Conservation (phyloP, 2,113 vertebrate species). For the Xyliphius kryptos region DNA sequence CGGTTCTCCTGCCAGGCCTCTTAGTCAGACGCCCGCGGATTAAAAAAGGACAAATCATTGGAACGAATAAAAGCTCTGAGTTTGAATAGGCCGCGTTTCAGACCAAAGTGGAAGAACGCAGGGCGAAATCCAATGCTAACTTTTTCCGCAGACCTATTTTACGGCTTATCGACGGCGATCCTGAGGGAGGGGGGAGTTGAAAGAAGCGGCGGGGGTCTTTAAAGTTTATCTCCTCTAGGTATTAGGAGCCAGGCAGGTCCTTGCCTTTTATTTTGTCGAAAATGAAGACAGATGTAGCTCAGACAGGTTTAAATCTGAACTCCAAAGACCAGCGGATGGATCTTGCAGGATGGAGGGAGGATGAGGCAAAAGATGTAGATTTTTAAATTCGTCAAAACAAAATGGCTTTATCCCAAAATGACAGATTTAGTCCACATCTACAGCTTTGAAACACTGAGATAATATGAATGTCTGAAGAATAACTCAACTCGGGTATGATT, state of each 20-base stretch:
- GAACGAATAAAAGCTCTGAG: neutral
- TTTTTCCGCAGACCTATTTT: constrained; percentile 28
- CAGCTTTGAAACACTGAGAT: too few relatives aligned
- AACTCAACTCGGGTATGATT: too few relatives aligned
- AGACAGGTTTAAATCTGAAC: constrained; percentile 1
- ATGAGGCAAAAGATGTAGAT: neutral
- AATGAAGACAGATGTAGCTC: neutral
- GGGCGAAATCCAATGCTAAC: constrained; percentile 33
- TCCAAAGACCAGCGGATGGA: neutral
- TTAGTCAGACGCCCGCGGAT: too few relatives aligned
- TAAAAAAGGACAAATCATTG: neutral
- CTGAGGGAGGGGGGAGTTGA: constrained; percentile 42
- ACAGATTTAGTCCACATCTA: too few relatives aligned
- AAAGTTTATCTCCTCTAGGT: constrained; percentile 40
- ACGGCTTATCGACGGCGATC: constrained; percentile 51
- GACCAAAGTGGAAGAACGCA: neutral
- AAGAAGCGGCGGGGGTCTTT: constrained; percentile 47
- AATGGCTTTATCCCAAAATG: too few relatives aligned
- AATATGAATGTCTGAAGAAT: too few relatives aligned
- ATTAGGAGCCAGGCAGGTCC: constrained; percentile 40
- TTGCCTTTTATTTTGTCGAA: neutral
- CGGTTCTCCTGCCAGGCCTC: too few relatives aligned
- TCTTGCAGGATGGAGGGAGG: neutral
- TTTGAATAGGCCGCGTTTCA: constrained; percentile 7
- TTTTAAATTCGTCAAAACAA: too few relatives aligned